Conservation (phyloP, 1,140 invertebrate species). For the Drosophila carrolli region DNA sequence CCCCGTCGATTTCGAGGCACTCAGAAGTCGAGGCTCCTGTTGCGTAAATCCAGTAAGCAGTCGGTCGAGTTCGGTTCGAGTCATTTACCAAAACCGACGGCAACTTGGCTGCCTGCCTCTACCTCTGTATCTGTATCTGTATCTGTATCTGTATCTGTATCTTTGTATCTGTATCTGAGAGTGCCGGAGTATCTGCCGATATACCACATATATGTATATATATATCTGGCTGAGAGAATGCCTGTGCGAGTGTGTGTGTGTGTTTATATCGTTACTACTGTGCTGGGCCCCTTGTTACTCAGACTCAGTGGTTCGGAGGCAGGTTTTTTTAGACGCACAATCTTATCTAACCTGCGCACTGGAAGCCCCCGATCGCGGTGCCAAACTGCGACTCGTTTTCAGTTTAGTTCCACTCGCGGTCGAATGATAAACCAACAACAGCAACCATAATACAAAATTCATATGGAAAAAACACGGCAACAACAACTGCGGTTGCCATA, state of each 20-base stretch:
- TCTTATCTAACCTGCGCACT: constrained; percentile 78
- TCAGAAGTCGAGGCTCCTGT: constrained; percentile 75
- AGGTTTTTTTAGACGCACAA: constrained; percentile 78
- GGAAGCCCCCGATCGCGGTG: constrained; percentile 45
- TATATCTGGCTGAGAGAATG: constrained; percentile 5
- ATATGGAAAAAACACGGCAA: constrained; percentile 18
- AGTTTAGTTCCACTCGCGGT: constrained; percentile 72
- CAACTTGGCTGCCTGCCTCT: constrained; percentile 50
- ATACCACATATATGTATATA: background rate
- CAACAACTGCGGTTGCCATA: constrained; percentile 2
- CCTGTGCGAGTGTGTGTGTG: constrained; percentile 21
- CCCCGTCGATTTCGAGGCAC: constrained; percentile 13
- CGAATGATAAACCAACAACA: constrained; percentile 57
- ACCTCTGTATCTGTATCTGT: constrained; percentile 18
- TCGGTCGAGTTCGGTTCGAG: constrained; percentile 64
- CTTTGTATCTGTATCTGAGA: constrained; percentile 33
- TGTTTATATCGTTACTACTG: constrained; percentile 60
- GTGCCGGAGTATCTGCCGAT: constrained; percentile 6
- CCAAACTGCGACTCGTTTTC: constrained; percentile 58
- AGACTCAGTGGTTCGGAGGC: constrained; percentile 49
- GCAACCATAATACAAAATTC: constrained; percentile 14
- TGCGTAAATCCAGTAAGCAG: constrained; percentile 80
- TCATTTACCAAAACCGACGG: constrained; percentile 64
- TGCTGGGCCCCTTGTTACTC: constrained; percentile 52
- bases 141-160: constrained; percentile 30